Conservation (phyloP, 2,797 vertebrate genomes). For the Spizella passerina region DNA sequence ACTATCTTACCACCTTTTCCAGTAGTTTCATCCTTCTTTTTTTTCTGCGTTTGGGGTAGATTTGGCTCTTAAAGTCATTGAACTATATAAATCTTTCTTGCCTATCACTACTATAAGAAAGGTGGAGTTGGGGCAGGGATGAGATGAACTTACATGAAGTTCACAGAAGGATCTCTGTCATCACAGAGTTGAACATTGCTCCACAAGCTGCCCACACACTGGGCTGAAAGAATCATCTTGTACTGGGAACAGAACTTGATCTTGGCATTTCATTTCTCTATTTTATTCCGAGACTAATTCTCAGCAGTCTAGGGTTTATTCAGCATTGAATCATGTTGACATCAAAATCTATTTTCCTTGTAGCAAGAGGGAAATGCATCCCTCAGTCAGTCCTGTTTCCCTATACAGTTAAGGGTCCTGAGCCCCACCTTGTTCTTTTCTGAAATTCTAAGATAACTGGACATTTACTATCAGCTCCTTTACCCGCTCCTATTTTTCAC, state of each 20-base stretch:
- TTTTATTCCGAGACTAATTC: background rate
- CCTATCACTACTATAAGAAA: background rate
- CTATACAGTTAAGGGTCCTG: background rate
- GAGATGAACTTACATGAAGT: background rate
- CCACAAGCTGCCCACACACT: background rate
- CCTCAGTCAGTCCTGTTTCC: background rate
- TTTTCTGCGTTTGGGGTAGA: background rate
- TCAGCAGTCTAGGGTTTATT: background rate
- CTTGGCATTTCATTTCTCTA: background rate
- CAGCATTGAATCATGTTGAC: background rate
- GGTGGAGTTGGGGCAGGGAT: background rate
- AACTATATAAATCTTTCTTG: background rate
- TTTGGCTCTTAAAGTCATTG: background rate
- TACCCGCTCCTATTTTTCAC: background rate
- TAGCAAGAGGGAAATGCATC: background rate
- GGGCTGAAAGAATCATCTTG: background rate
- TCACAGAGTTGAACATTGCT: background rate
- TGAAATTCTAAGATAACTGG: background rate
- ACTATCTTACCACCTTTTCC: background rate
- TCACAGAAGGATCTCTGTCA: background rate
- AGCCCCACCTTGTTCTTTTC: background rate
- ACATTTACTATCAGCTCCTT: background rate
- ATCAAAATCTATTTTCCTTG: background rate
- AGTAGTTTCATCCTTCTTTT: background rate
- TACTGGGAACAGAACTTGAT: background rate